A percentile compares a stretch with the other conserved stretches of the same genome.
Evolutionary conservation across 2,797 vertebrate genomes (phyloP).

Genomic region (Geotrypetes seraphini): DNA sequence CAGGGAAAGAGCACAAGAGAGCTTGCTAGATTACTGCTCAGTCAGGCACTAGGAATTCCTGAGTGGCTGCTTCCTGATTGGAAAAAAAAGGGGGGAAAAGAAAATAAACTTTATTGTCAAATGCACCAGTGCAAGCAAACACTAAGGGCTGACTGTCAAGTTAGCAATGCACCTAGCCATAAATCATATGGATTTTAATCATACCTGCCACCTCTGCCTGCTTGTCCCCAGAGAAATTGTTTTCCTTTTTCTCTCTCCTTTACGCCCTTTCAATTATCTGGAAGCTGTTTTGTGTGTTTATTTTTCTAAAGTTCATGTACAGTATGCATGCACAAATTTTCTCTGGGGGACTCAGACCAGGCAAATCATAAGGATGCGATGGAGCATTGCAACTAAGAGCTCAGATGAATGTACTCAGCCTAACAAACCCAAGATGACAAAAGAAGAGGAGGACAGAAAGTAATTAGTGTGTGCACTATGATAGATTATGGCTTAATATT

Average conservation of each 20-base stretch:
- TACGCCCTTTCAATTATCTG: slow-evolving; percentile 85
- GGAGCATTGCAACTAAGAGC: slow-evolving; percentile 67
- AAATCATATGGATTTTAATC: slow-evolving; percentile 92
- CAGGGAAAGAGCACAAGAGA: slow-evolving; percentile 67
- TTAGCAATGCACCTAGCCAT: slow-evolving; percentile 74
- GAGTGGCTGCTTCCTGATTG: slow-evolving; percentile 49
- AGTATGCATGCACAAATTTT: slow-evolving; percentile 72
- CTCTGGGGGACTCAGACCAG: slow-evolving; percentile 61
- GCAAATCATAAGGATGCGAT: slow-evolving; percentile 53
- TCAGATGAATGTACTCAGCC: slow-evolving; percentile 52
- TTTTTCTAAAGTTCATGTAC: slow-evolving; percentile 86
- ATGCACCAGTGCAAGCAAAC: slow-evolving; percentile 44
- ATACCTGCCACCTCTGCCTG: slow-evolving; percentile 67
- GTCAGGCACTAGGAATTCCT: slow-evolving; percentile 65
- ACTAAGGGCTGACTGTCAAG: slow-evolving; percentile 57
- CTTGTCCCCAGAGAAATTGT: slow-evolving; percentile 65
- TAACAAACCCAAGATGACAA: slow-evolving; percentile 41
- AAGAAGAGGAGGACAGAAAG: slow-evolving; percentile 50
- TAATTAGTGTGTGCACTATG: slow-evolving; percentile 60
- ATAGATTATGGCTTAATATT: slow-evolving; percentile 62
- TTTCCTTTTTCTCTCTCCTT: slow-evolving; percentile 62
- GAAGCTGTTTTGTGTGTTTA: slow-evolving; percentile 87
- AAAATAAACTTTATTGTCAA: slow-evolving; percentile 57
- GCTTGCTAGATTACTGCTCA: slow-evolving; percentile 69
- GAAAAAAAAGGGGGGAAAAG: slow-evolving; percentile 1